These are phyloP conservation scores for Pharmacophagus antenor DNA, from an alignment of 2,888 invertebrate species.

Conservation along the genomic window DNA sequence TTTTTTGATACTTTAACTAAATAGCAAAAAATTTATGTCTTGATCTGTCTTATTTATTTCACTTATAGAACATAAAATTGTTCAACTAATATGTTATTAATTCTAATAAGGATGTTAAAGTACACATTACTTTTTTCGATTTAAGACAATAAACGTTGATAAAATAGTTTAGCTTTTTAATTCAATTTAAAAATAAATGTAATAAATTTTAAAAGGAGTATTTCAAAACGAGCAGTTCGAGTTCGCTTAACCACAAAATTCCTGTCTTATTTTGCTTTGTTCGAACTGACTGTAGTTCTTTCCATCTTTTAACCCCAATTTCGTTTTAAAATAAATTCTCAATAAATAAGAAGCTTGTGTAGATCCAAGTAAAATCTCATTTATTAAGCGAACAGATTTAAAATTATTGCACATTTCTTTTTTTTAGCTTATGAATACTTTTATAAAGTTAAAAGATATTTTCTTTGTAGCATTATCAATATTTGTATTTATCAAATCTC, in stretches of 20 bases:
- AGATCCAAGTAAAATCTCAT: conserved; percentile 1
- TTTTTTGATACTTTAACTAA: no score
- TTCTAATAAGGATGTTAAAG: no score
- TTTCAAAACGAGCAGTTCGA: conserved; percentile 7
- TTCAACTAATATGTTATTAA: no score
- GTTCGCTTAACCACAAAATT: conserved; percentile 32
- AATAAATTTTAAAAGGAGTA: conserved; percentile 6
- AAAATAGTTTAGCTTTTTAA: neutral
- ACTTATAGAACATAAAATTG: no score
- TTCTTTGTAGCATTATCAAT: conserved; percentile 56
- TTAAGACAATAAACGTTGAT: neutral
- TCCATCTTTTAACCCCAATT: conserved; percentile 57
- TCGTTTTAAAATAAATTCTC: conserved; percentile 56
- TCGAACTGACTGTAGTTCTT: conserved; percentile 44
- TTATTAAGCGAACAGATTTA: neutral
- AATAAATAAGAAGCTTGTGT: conserved; percentile 39
- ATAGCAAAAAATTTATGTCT: no score
- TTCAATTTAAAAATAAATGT: neutral
- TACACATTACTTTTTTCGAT: neutral
- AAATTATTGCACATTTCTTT: neutral
- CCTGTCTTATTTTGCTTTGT: conserved; percentile 37
- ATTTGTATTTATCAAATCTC: conserved; percentile 46
- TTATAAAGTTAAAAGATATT: neutral
- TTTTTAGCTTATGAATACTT: conserved; percentile 35
- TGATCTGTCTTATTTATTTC: no score